Evolutionary conservation across 2,113 vertebrate genomes (phyloP).

Genomic region (Hippocampus guttulatus): DNA sequence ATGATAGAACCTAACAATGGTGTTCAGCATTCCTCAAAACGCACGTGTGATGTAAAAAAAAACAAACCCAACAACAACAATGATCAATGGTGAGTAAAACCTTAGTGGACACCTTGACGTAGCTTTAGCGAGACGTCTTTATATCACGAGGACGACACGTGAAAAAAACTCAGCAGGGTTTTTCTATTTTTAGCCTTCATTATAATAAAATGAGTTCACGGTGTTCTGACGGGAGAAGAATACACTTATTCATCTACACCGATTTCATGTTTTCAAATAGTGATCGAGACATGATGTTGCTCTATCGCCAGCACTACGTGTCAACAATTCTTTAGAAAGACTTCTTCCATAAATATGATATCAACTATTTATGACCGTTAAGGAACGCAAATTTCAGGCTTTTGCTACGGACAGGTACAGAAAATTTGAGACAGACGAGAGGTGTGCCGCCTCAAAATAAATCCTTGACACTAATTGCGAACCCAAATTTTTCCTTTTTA

Average conservation of each 20-base stretch:
- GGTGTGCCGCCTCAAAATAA: no score
- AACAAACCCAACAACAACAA: background rate
- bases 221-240: background rate
- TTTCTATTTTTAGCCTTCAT: constrained; percentile 16
- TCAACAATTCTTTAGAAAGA: background rate
- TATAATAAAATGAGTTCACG: background rate
- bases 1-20: background rate
- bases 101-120: background rate
- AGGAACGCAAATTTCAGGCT: no score
- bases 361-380: no score
- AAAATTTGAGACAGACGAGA: no score
- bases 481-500: no score
- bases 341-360: no score
- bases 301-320: background rate
- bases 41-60: background rate
- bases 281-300: background rate
- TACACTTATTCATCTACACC: background rate
- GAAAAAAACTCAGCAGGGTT: background rate
- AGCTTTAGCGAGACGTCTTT: background rate
- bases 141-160: background rate
- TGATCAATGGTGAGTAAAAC: background rate
- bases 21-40: background rate
- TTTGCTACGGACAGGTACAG: no score
- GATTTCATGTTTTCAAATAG: background rate
- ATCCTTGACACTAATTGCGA: no score